Evolutionary conservation across 2,113 vertebrate genomes (phyloP).

Genomic region (Alligator mississippiensis): DNA sequence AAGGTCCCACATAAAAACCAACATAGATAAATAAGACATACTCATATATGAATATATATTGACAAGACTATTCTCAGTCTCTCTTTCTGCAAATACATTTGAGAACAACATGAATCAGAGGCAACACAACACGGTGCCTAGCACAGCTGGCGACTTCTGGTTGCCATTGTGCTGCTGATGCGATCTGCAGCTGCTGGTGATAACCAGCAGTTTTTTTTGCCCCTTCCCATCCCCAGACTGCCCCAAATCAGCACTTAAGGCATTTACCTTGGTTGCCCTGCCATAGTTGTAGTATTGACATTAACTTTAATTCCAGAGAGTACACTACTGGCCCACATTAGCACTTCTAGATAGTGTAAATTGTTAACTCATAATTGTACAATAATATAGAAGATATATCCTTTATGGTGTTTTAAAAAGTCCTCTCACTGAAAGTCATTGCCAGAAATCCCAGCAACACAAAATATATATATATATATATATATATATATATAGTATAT

Average conservation of each 20-base stretch:
- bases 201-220: too few species aligned
- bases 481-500: not conserved
- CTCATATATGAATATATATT: not conserved
- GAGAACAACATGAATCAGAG: not conserved
- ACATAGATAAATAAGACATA: too few species aligned
- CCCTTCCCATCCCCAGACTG: not conserved
- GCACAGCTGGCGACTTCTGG: not conserved
- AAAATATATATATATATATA: not conserved
- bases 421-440: not conserved
- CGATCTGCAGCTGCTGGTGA: too few species aligned
- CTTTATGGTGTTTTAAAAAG: not conserved
- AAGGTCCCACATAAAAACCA: fast-evolving
- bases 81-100: not conserved
- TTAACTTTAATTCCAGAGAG: not conserved
- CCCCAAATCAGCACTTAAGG: not conserved
- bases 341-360: not conserved
- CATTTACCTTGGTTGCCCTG: not conserved
- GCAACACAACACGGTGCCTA: not conserved
- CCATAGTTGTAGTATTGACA: not conserved
- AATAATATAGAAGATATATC: not conserved
- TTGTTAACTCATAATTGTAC: not conserved
- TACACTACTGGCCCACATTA: not conserved
- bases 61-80: not conserved
- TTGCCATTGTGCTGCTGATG: too few species aligned
- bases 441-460: not conserved